These are phyloP conservation scores for Melanotaenia duboulayi DNA, from an alignment of 2,113 vertebrate species.

Conservation along the genomic window DNA sequence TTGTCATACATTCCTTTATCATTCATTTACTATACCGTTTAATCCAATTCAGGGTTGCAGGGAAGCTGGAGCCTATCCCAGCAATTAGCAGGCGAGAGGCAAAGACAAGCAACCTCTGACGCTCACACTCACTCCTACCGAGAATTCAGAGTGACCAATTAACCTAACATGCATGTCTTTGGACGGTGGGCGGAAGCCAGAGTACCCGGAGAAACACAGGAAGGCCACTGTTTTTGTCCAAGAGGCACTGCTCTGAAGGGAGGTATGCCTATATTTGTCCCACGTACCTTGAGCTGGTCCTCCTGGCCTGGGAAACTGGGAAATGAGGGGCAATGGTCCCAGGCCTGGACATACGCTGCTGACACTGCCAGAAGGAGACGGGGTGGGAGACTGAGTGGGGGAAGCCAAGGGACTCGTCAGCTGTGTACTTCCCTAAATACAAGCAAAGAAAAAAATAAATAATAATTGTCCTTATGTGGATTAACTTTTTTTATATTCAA, in stretches of 20 bases:
- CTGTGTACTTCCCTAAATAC: slow-evolving; percentile 87
- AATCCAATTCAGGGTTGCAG: too few species aligned
- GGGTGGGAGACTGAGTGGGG: slow-evolving; percentile 95
- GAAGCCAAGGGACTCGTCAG: slow-evolving; percentile 93
- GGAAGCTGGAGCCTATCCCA: too few species aligned
- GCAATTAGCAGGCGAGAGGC: too few species aligned
- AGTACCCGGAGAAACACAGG: too few species aligned
- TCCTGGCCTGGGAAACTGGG: slow-evolving; percentile 92
- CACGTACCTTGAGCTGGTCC: slow-evolving; percentile 91
- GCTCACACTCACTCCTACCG: too few species aligned
- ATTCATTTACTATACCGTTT: too few species aligned
- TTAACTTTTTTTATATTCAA: not conserved
- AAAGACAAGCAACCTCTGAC: too few species aligned
- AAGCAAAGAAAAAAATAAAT: not conserved
- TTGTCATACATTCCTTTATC: not conserved
- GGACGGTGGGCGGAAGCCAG: too few species aligned
- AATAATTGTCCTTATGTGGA: not conserved
- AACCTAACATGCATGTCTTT: too few species aligned
- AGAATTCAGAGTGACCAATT: too few species aligned
- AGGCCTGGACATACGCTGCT: slow-evolving; percentile 93
- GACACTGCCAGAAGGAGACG: slow-evolving; percentile 92
- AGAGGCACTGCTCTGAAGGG: not conserved
- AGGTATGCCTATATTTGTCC: not conserved
- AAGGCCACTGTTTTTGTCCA: too few species aligned
- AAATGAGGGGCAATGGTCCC: slow-evolving; percentile 92